These are phyloP conservation scores for Rhombomys opimus DNA, from an alignment of 2,113 vertebrate genomes.

Conservation along the genomic window DNA sequence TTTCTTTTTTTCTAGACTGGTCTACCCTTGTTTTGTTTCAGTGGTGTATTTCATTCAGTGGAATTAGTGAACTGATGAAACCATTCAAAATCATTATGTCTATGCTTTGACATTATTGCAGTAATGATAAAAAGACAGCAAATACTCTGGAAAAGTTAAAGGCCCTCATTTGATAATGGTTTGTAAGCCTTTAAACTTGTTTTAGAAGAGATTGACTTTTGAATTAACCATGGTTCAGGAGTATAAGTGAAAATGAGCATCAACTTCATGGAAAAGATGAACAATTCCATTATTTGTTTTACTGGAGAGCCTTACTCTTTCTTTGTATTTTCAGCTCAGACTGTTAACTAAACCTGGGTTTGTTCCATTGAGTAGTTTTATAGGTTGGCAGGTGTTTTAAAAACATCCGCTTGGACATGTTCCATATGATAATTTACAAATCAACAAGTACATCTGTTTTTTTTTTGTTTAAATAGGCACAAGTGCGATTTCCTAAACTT, in stretches of 20 bases:
- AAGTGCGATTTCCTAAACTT: not conserved
- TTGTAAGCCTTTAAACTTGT: slow-evolving; percentile 8
- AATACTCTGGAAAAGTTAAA: not conserved
- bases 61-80: not conserved
- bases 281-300: not conserved
- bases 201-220: not conserved
- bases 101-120: slow-evolving; percentile 30
- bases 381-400: not conserved
- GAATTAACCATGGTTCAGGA: slow-evolving; percentile 7
- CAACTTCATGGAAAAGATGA: slow-evolving; percentile 1
- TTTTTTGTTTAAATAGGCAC: slow-evolving; percentile 20
- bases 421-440: slow-evolving; percentile 20
- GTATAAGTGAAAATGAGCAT: slow-evolving; percentile 19
- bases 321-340: not conserved
- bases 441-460: not conserved
- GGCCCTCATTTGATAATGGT: not conserved
- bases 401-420: not conserved
- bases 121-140: slow-evolving; percentile 1
- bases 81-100: not conserved
- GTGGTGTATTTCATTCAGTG: not conserved
- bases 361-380: slow-evolving; percentile 7
- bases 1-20: not conserved
- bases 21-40: not conserved
- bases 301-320: not conserved
- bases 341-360: not conserved